Conservation (phyloP, 2,113 vertebrate genomes). For the Lophotis ruficrista region DNA sequence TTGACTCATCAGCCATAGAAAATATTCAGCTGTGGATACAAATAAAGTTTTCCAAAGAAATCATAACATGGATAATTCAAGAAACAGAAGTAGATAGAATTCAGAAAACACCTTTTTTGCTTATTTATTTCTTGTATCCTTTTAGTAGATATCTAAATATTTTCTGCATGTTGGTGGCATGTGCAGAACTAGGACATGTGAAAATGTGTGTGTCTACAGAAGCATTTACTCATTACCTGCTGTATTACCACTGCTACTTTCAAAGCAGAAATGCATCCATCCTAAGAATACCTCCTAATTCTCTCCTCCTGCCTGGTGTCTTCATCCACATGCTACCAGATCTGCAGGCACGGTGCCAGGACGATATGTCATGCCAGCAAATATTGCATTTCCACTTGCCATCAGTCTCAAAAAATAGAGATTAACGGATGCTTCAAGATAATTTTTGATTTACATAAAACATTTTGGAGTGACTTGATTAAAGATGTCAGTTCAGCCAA, state of each 20-base stretch:
- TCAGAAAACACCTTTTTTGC: not conserved
- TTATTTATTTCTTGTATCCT: not conserved
- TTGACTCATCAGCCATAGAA: conserved; percentile 11
- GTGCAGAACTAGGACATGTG: not conserved
- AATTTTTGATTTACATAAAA: not conserved
- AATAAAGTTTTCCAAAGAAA: not conserved
- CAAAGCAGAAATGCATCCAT: not conserved
- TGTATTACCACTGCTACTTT: not conserved
- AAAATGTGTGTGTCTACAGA: not conserved
- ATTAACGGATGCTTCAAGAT: not conserved
- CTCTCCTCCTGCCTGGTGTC: not conserved
- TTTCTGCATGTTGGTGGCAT: not conserved
- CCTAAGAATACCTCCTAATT: not conserved
- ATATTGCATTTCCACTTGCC: not conserved
- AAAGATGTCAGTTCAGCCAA: not conserved
- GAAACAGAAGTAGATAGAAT: not conserved
- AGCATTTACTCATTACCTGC: not conserved
- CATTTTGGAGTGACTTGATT: not conserved
- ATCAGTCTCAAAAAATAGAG: not conserved
- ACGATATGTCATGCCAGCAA: not conserved
- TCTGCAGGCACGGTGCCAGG: not conserved
- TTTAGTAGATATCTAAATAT: not conserved
- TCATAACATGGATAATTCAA: not conserved
- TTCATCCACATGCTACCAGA: not conserved
- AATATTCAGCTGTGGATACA: not conserved